These are phyloP conservation scores for Melitaea cinxia DNA, from an alignment of 1,140 invertebrate species.

Conservation along the genomic window DNA sequence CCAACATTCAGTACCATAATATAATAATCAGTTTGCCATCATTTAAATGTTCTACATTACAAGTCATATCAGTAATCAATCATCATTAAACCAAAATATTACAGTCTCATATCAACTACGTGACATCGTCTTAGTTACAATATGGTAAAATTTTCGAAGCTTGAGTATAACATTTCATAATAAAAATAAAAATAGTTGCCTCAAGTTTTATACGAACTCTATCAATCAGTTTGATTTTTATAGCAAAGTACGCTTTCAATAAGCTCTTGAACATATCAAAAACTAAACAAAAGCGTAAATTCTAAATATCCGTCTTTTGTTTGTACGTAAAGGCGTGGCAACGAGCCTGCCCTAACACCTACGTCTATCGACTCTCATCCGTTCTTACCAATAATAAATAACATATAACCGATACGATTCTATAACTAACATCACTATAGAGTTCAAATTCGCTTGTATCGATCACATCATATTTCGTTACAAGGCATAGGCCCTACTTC, in stretches of 20 bases:
- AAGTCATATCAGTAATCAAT: too few relatives aligned
- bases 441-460: conserved; percentile 39
- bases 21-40: too few relatives aligned
- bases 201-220: too few relatives aligned
- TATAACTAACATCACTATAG: conserved; percentile 32
- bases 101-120: too few relatives aligned
- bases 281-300: conserved; percentile 15
- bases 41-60: too few relatives aligned
- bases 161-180: too few relatives aligned
- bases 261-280: too few relatives aligned
- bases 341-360: conserved; percentile 70
- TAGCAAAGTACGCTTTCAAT: neutral
- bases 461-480: conserved; percentile 67
- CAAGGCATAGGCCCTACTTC: conserved; percentile 70
- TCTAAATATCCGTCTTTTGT: conserved; percentile 13
- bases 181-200: too few relatives aligned
- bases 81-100: too few relatives aligned
- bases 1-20: too few relatives aligned
- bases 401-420: conserved; percentile 36
- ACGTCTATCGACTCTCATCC: conserved; percentile 79
- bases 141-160: too few relatives aligned
- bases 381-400: conserved; percentile 75
- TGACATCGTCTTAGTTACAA: too few relatives aligned
- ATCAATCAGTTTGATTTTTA: neutral
- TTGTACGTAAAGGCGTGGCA: conserved; percentile 57